Evolutionary conservation across 1,140 invertebrate genomes (phyloP).

Genomic region (Aleiodes sp.): DNA sequence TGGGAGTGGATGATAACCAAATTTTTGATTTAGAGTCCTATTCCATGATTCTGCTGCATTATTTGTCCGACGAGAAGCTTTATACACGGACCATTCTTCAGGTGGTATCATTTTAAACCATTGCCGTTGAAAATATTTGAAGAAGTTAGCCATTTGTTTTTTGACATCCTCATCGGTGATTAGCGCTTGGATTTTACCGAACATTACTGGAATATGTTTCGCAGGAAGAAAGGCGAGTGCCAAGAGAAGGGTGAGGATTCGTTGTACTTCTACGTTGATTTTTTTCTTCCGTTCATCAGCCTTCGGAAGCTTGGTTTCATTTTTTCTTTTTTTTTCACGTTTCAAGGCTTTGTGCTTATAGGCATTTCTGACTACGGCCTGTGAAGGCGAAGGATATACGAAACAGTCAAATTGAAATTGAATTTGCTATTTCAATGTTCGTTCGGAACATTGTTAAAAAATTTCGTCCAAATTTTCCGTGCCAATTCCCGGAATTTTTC

Average conservation of each 20-base stretch:
- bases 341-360: neutral
- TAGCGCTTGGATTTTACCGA: neutral
- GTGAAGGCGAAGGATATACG: neutral
- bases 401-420: neutral
- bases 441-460: no score
- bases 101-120: neutral
- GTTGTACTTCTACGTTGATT: neutral
- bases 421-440: no score
- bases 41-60: constrained; percentile 21
- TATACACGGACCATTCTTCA: constrained; percentile 2
- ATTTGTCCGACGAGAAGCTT: constrained; percentile 14
- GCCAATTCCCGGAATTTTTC: no score
- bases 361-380: constrained; percentile 13
- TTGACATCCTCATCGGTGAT: neutral
- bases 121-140: neutral
- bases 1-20: neutral
- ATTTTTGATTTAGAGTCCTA: neutral
- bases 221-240: neutral
- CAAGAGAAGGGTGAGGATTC: neutral
- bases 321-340: neutral
- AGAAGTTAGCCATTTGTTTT: neutral
- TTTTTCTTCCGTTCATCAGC: neutral
- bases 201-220: neutral
- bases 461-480: no score
- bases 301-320: neutral